Evolutionary conservation across 2,797 vertebrate genomes (phyloP), one percentile per base, ranked within the genome.

Genomic region (Chaunax sp.): DNA sequence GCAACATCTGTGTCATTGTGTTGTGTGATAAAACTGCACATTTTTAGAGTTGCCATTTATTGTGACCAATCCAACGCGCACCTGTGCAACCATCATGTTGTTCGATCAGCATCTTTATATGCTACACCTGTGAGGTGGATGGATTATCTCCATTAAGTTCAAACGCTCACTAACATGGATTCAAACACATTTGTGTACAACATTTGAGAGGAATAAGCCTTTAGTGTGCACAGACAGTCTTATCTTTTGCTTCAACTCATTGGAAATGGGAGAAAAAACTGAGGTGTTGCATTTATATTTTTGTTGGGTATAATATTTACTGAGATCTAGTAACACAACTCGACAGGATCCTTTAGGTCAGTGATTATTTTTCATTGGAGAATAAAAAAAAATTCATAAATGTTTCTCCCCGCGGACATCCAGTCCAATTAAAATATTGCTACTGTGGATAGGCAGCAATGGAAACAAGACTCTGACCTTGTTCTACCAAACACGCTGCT

Each of bases 391-490:
- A 35, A 35, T 35, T 35, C 10, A 35, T 35, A 35, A 35, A 35
- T 35, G 8, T 11, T 11, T 11, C 33, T 11, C 33, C 33, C 7
- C 33, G 10, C 12, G 33, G 33, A 35, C 33, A 35, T 35, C 33
- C 33, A 35, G 33, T 11, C 33, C 33, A 35, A 35, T 35, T 35
- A 35, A 35, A 35, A 8, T 35, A 35, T 11, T 9, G 33, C 33
- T 35, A 35, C 33, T 35, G 33, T 10, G 33, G 33, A 35, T 35
- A 35, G 33, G 8, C 33, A 35, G 33, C 25, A 38, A 57, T 30
- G 49, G 43, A 65, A 76, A 55, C n/a, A 41, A 62, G 18, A 69
- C 19, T 62, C n/a, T 72, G 67, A 78, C 64, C 26, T 37, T 64
- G 16, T n/a, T 45, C 44, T 43, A 62, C 72, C 51, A 55, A 26